Evolutionary conservation across 1,140 invertebrate species (phyloP).

Genomic region (Macrotrachela quadricornifera): DNA sequence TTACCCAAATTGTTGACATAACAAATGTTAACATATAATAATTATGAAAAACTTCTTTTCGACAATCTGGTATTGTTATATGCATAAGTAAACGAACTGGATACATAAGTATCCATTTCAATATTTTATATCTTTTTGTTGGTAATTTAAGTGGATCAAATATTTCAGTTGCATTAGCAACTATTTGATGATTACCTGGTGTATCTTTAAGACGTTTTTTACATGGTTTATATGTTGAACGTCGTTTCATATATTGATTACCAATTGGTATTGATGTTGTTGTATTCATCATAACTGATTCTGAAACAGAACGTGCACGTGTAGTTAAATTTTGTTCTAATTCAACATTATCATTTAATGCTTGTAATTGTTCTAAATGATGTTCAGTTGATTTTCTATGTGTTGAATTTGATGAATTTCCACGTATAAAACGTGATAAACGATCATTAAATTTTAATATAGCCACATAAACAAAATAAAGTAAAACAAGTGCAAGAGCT

Average conservation of each 20-base stretch:
- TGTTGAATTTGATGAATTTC: constrained; percentile 8
- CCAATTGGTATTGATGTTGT: constrained; percentile 1
- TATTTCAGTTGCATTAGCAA: too few relatives aligned
- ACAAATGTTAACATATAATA: constrained; percentile 59
- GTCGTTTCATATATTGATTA: too few relatives aligned
- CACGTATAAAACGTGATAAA: constrained; percentile 13
- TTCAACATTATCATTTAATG: neutral
- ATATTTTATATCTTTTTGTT: too few relatives aligned
- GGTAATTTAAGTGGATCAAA: neutral
- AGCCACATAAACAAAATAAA: constrained; percentile 23
- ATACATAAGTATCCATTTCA: neutral
- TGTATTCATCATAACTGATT: neutral
- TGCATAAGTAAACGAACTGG: neutral
- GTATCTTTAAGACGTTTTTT: too few relatives aligned
- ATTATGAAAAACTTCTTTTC: constrained; percentile 31
- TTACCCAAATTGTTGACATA: constrained; percentile 57
- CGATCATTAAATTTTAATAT: constrained; percentile 25
- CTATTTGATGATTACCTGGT: too few relatives aligned
- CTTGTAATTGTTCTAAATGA: neutral
- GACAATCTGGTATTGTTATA: constrained; percentile 9
- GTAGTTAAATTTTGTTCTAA: neutral
- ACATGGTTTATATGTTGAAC: too few relatives aligned
- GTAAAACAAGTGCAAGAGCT: constrained; percentile 16
- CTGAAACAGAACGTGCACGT: neutral
- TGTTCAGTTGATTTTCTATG: neutral